Evolutionary conservation across 2,113 vertebrate species (phyloP).

Genomic region (Myiozetetes cayanensis): DNA sequence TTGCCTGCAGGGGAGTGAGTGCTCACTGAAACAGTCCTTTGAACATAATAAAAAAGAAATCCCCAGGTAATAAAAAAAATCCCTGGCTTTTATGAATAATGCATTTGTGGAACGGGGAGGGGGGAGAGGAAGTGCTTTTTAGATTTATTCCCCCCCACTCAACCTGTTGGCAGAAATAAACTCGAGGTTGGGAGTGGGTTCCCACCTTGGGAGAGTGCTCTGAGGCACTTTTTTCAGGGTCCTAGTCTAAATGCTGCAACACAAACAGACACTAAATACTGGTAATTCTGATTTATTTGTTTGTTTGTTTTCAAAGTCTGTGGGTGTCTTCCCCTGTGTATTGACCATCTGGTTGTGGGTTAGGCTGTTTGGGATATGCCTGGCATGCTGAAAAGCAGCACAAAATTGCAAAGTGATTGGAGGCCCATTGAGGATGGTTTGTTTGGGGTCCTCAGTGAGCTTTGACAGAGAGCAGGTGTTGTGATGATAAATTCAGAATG

Average conservation of each 20-base stretch:
- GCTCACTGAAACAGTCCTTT: conserved; percentile 57
- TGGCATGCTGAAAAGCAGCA: conserved; percentile 40
- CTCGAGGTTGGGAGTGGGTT: neutral
- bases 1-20: conserved; percentile 52
- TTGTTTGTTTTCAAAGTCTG: conserved; percentile 45
- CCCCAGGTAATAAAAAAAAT: conserved; percentile 44
- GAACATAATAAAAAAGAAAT: conserved; percentile 62
- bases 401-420: neutral
- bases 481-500: conserved; percentile 33
- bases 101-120: neutral
- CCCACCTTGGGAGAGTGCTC: neutral
- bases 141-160: conserved; percentile 9
- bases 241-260: neutral
- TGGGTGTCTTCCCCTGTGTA: conserved; percentile 34
- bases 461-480: conserved; percentile 58
- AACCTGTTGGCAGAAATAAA: conserved; percentile 49
- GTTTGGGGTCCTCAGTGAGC: conserved; percentile 33
- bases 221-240: neutral
- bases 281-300: conserved; percentile 20
- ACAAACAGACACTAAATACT: neutral
- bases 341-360: conserved; percentile 54
- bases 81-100: conserved; percentile 40
- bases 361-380: conserved; percentile 31
- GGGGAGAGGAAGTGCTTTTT: conserved; percentile 3
- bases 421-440: conserved; percentile 12